phyloP scores from a whole-genome alignment of 1,140 invertebrate genomes.

The Lasioglossum baleicum region DNA sequence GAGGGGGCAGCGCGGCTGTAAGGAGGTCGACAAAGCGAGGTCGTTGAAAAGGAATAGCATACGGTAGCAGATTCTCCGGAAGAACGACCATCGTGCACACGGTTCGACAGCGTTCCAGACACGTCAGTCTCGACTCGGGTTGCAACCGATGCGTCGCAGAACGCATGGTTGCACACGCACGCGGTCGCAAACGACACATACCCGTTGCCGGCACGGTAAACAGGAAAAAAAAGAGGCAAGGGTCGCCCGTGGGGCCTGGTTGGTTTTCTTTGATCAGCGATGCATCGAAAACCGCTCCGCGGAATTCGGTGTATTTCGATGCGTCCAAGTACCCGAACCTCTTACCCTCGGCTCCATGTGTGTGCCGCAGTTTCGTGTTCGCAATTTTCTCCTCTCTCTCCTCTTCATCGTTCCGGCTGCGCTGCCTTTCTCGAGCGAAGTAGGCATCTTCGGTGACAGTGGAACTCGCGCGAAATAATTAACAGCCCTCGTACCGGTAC shows the following conservation, averaged over 20 bases:
- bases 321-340: slow-evolving; percentile 13
- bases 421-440: slow-evolving; percentile 38
- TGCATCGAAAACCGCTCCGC: slow-evolving; percentile 39
- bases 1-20: not conserved
- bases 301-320: slow-evolving; percentile 44
- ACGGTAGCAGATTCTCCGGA: not conserved
- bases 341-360: not conserved
- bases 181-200: slow-evolving; percentile 13
- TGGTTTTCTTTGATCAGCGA: slow-evolving; percentile 55
- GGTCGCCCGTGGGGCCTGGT: slow-evolving; percentile 14
- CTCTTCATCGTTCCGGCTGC: not conserved
- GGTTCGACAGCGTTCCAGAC: not conserved
- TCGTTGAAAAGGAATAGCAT: no score
- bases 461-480: slow-evolving; percentile 77
- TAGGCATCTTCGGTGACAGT: slow-evolving; percentile 66
- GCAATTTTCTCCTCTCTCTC: no score
- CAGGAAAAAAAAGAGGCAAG: slow-evolving; percentile 12
- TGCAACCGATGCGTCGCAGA: slow-evolving; percentile 40
- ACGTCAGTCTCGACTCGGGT: not conserved
- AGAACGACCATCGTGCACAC: not conserved
- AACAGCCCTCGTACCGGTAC: slow-evolving; percentile 68
- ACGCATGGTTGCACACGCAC: slow-evolving; percentile 10
- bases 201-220: not conserved
- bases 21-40: not conserved
- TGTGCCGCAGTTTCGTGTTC: slow-evolving; percentile 21